Percentiles rank a stretch among this genome's conserved stretches.
Evolutionary conservation across 2,888 invertebrate genomes (phyloP).

Genomic region (Parasteatoda lunata): DNA sequence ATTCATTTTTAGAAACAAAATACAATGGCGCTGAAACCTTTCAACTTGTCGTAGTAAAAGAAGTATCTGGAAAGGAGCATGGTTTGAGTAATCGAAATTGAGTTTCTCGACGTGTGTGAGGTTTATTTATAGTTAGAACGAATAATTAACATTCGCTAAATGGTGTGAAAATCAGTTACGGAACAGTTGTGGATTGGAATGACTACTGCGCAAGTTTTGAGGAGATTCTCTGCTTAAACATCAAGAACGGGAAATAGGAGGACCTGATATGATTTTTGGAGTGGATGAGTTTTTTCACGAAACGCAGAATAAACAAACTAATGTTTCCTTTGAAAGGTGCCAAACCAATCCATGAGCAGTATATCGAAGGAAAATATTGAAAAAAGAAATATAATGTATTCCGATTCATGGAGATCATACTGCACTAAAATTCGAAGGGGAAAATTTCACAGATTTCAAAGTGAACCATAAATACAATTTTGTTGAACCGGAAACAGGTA

Average conservation of each 20-base stretch:
- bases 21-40: background rate
- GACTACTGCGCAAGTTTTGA: background rate
- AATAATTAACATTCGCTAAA: background rate
- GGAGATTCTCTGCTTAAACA: background rate
- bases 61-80: background rate
- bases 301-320: background rate
- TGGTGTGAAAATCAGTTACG: background rate
- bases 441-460: constrained; percentile 9
- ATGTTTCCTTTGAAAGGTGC: background rate
- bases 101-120: background rate
- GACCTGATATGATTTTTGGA: background rate
- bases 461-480: constrained; percentile 19
- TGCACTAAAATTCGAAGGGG: constrained; percentile 8
- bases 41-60: background rate
- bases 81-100: background rate
- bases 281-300: background rate
- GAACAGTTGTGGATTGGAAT: background rate
- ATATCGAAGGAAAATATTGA: background rate
- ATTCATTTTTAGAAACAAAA: background rate
- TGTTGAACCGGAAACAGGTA: constrained; percentile 14
- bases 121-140: background rate
- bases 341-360: background rate
- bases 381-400: constrained; percentile 9
- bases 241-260: background rate
- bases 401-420: constrained; percentile 15